Conservation (phyloP, 2,888 invertebrate genomes). For the Xestoiulus laeticollis region DNA sequence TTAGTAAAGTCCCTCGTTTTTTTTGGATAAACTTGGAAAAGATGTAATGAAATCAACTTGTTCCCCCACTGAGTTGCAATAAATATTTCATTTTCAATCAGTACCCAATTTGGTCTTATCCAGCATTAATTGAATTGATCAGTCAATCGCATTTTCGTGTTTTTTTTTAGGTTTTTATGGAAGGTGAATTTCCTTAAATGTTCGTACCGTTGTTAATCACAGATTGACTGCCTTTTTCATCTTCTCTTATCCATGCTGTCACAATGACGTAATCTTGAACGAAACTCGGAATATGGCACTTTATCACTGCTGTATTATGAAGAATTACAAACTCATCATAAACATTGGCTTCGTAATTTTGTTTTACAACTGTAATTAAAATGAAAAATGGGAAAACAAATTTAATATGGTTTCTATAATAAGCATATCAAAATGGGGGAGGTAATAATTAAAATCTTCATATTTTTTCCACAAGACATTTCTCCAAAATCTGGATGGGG, state of each 20-base stretch:
- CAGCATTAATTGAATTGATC: not conserved
- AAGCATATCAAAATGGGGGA: too few species aligned
- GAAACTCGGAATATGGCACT: constrained; percentile 65
- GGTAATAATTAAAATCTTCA: too few species aligned
- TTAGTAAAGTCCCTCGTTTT: not conserved
- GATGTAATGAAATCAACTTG: too few species aligned
- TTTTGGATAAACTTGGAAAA: too few species aligned
- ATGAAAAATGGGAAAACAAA: not conserved
- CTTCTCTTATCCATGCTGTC: constrained; percentile 61
- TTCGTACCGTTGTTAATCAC: constrained; percentile 51
- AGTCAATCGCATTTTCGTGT: not conserved
- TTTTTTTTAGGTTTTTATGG: not conserved
- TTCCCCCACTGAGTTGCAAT: not conserved
- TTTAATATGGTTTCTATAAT: too few species aligned
- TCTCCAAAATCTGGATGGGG: too few species aligned
- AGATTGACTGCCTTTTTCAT: constrained; percentile 49
- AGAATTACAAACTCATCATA: constrained; percentile 63
- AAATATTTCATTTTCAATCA: constrained; percentile 36
- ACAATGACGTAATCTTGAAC: constrained; percentile 65
- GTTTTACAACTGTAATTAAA: constrained; percentile 57
- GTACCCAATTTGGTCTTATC: not conserved
- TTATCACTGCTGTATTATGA: constrained; percentile 64
- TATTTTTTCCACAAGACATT: too few species aligned
- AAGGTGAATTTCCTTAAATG: not conserved
- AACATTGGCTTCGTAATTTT: constrained; percentile 62